phyloP scores from a whole-genome alignment of 2,888 invertebrate species.

The Belgica antarctica region DNA sequence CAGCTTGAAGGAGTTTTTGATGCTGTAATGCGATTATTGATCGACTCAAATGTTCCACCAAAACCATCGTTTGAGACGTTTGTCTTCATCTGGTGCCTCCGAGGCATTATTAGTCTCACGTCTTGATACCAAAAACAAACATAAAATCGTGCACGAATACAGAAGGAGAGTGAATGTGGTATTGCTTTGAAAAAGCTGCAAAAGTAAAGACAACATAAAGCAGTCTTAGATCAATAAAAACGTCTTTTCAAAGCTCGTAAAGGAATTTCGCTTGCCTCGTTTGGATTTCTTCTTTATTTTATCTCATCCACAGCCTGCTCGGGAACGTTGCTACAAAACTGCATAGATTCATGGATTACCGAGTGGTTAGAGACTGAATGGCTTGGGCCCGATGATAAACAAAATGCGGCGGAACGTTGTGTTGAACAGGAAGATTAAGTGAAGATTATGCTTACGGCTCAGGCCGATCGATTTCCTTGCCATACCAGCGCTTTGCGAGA shows the following conservation, averaged over 20 bases:
- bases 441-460: too few species aligned
- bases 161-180: background rate
- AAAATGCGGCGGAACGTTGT: too few species aligned
- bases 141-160: background rate
- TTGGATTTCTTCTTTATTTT: background rate
- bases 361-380: too few species aligned
- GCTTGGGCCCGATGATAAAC: too few species aligned
- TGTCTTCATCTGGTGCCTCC: background rate
- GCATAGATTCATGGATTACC: too few species aligned
- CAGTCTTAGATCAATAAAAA: background rate
- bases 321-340: too few species aligned
- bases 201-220: background rate
- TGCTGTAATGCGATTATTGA: constrained; percentile 27
- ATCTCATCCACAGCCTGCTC: too few species aligned
- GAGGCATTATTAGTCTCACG: constrained; percentile 19
- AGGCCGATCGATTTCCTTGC: too few species aligned
- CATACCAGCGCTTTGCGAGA: too few species aligned
- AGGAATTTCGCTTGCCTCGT: background rate
- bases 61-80: background rate
- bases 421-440: too few species aligned
- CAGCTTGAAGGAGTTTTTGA: constrained; percentile 7
- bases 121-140: background rate
- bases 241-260: constrained; percentile 5
- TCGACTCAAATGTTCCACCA: background rate
- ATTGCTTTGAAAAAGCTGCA: background rate